Base-by-base conservation (phyloP, 2,888 invertebrate species). In the Lithophane socia region DNA sequence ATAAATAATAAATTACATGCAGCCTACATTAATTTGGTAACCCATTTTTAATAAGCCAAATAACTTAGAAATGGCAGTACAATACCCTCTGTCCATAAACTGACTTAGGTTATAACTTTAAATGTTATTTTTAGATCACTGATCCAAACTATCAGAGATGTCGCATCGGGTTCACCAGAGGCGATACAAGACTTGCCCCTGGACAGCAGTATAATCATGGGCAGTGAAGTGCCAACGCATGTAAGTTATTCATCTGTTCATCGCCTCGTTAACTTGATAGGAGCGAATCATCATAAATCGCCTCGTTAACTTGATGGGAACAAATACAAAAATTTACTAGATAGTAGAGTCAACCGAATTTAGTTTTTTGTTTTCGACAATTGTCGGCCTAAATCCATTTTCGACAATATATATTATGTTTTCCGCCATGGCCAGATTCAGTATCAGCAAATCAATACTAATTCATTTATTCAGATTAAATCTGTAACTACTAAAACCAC, bases 161-260 rank as follows among this genome's bases (percentile, higher is more conserved):
- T 96, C 7, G 90, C 95, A 0, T 90, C 94, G 0, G 95, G 95
- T 0, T 76, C 93, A 1, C 77, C 93, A 1, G 95, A 94, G 7
- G 92, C 91, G 0, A 93, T 95, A 47, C 95, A 95, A 89, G 96
- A 96, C 73, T 83, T 96, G 73, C 95, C 96, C 0, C 89, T 96
- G 3, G 96, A 96, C 21, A 89, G 92, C 24, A 89, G 92, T n/a
- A 88, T 94, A 1, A 80, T 90, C 0, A 84, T 89, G 21, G 65
- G 87, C 10, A 89, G 69, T 65, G 95, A 95, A 85, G 95, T 96
- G n/a, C 93, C 94, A 7, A 94, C 97, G 73, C 95, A 96, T 82
- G 96, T 97, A 76, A 95, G 95, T 82, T 74, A 66, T 54, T 49
- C 12, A 49, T 66, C 7, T 9, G 21, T 24, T 49, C 16, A 13